Base-by-base conservation (phyloP, 2,113 vertebrate genomes). In the Sisor rabdophorus region DNA sequence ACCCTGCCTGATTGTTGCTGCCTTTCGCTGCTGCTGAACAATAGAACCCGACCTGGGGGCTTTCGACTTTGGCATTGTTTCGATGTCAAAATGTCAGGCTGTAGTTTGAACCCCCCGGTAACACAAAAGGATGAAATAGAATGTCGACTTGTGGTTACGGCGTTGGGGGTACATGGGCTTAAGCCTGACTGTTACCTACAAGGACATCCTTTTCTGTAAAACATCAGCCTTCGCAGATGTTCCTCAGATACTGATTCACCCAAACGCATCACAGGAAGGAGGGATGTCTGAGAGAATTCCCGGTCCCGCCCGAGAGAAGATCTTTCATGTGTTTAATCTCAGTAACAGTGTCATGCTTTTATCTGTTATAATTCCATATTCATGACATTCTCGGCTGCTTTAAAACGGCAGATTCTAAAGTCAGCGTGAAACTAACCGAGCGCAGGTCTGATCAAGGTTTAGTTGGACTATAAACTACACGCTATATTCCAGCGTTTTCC, bases 301-400 rank as follows among this genome's bases (percentile, higher is more conserved):
- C 32, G 52, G 52, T 44, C 54, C 17, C 72, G 28, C 56, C 17
- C 26, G 53, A 72, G 71, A 68, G 56, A 67, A 63, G 22, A n/a
- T 22, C 53, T 68, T 73, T 44, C 44, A 15, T 74, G 20, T 47
- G 67, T 54, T 79, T 82, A 71, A 76, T 79, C 81, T 77, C 71
- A 71, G 47, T 54, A 63, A 59, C 40, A 40, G 71, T 73, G 74
- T 59, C 40, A 17, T 48, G 36, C 60, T 67, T 60, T 80, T 77
- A 80, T 80, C 79, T 73, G 47, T 73, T 64, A 56, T 78, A 58
- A 10, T 75, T 50, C 54, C 71, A 52, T 81, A 71, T 81, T 75
- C 71, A 58, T 78, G 64, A 71, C 61, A 53, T 71, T 71, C 50
- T 63, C 58, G 65, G 72, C 73, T n/a, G 50, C 24, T 68, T 15